Conservation (phyloP, 92 coral and sea anemone species). For the Porites cylindrica region DNA sequence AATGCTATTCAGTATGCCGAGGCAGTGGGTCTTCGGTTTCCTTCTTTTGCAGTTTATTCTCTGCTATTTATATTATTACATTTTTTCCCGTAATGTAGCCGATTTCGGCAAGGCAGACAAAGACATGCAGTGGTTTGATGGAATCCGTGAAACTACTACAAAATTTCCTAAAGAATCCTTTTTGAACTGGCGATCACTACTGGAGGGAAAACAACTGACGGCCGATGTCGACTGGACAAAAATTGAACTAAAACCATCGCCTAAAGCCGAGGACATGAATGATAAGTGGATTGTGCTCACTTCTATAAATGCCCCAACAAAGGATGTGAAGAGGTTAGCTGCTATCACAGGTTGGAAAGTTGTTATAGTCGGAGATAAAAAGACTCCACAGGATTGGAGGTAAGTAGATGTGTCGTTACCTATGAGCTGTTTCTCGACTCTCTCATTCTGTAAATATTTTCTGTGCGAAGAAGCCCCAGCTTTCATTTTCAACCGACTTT, state of each 20-base stretch:
- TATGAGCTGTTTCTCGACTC: too few species aligned
- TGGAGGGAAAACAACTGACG: not conserved
- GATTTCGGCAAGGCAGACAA: too few species aligned
- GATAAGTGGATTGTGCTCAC: conserved; percentile 95
- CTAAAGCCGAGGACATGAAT: conserved; percentile 45
- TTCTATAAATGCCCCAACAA: conserved; percentile 80
- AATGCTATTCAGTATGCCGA: too few species aligned
- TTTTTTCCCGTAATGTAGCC: too few species aligned
- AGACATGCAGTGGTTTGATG: too few species aligned
- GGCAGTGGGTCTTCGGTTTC: too few species aligned
- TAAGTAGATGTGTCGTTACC: not conserved
- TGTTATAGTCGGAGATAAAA: conserved; percentile 88
- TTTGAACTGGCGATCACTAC: not conserved
- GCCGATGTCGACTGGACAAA: conserved; percentile 12
- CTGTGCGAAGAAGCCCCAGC: too few species aligned
- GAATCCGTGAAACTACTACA: too few species aligned
- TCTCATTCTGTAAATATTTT: too few species aligned
- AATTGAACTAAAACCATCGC: conserved; percentile 14
- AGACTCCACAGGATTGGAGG: conserved; percentile 91
- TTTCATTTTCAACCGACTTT: too few species aligned
- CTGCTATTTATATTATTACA: too few species aligned
- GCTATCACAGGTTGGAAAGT: conserved; percentile 87
- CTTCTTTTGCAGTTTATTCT: too few species aligned
- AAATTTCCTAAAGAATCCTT: not conserved
- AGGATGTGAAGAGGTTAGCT: conserved; percentile 83